Evolutionary conservation across 2,113 vertebrate species (phyloP), one percentile per base, ranked within the genome.

Genomic region (Tetrao urogallus): DNA sequence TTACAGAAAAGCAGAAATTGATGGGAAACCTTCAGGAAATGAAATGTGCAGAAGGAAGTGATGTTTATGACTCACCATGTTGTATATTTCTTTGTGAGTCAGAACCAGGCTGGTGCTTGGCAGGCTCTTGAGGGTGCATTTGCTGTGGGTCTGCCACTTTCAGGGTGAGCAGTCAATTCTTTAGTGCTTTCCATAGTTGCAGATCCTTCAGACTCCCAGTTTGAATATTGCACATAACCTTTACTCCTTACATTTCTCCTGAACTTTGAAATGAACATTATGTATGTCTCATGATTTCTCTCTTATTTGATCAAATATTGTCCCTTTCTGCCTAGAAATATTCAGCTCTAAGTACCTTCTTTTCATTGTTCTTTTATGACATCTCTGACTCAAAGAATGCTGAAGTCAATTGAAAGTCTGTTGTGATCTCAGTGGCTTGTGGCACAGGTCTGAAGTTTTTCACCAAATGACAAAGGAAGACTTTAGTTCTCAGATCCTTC

Each of bases 21-120:
- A 78, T 83, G 90, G 61, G 69, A 91, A 92, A 61, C 88, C 71
- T 91, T 93, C 79, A 88, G 91, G 89, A 95, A 97, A 94, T 78
- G 11, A 88, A 81, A 4, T 80, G 69, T 74, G 38, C 52, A 92
- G 76, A 88, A 94, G 86, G 85, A 90, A 94, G 52, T 65, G 57
- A 64, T 81, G 42, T 2, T 86, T 47, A 47, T 94, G 82, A 94
- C 57, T 95, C 93, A 94, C 3, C 48, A 38, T 4, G 5, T 19
- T 72, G 30, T 52, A 38, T 21, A 28, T 89, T 89, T 91, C 8
- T 0, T 38, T 78, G 79, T 90, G 91, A 96, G 64, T 95, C 91
- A 90, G 79, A 95, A 78, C 9, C 30, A 81, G n/a, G 11, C 28
- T 81, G 70, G 19, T 75, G 43, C 7, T 82, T 80, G 34, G n/a